phyloP scores from a whole-genome alignment of 2,113 vertebrate species.

The Lepisosteus oculatus region DNA sequence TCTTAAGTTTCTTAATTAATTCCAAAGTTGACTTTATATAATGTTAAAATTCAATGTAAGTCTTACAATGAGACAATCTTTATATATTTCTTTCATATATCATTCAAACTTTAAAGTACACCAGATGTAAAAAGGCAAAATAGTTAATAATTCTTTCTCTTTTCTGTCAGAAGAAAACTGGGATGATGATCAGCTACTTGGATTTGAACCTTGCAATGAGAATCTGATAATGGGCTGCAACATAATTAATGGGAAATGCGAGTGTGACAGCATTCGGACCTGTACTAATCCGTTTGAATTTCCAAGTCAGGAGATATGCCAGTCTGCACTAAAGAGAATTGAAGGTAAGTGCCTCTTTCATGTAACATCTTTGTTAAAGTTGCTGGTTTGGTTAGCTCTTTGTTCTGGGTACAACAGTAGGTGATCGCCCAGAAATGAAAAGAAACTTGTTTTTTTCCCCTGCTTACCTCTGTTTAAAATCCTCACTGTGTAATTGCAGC shows the following conservation, averaged over 20 bases:
- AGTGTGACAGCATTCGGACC: slow-evolving; percentile 82
- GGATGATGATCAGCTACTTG: slow-evolving; percentile 85
- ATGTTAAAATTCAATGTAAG: too few species aligned
- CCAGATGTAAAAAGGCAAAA: too few species aligned
- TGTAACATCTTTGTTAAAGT: too few species aligned
- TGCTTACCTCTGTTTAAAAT: background rate
- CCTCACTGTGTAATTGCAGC: background rate
- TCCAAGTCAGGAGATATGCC: slow-evolving; percentile 77
- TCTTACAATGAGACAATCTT: too few species aligned
- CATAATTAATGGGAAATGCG: slow-evolving; percentile 83
- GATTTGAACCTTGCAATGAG: slow-evolving; percentile 87
- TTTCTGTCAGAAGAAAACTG: slow-evolving; percentile 83
- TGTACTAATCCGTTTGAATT: slow-evolving; percentile 88
- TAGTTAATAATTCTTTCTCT: background rate
- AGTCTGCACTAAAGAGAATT: slow-evolving; percentile 79
- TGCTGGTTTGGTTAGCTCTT: too few species aligned
- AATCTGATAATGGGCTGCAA: slow-evolving; percentile 89
- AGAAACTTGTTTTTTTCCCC: background rate
- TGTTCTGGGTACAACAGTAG: too few species aligned
- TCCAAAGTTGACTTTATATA: too few species aligned
- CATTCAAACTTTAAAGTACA: too few species aligned
- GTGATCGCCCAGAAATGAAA: background rate
- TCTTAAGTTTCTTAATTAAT: too few species aligned
- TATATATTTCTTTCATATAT: too few species aligned
- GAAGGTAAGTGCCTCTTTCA: slow-evolving; percentile 71